Percentiles rank a stretch among this genome's conserved stretches.
Evolutionary conservation across 2,113 vertebrate genomes (phyloP).

Genomic region (Misgurnus mizolepis): DNA sequence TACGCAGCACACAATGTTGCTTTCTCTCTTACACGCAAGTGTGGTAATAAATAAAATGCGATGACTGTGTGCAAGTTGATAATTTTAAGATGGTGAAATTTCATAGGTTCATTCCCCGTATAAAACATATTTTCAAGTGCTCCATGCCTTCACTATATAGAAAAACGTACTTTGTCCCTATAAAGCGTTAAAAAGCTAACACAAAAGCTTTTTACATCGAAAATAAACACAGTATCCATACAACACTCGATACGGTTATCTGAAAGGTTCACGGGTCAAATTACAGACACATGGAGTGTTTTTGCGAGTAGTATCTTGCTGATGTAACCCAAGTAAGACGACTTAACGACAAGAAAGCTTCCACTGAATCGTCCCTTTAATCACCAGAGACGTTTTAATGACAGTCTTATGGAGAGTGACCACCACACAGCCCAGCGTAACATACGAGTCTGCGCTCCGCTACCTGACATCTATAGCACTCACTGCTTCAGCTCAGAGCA

Average conservation of each 20-base stretch:
- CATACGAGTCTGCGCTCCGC: slow-evolving; percentile 22
- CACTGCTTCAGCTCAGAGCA: slow-evolving; percentile 26
- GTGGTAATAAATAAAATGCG: not conserved
- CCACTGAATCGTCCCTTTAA: slow-evolving; percentile 47
- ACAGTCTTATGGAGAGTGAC: slow-evolving; percentile 34
- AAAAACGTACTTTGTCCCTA: no score
- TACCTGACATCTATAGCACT: slow-evolving; percentile 46
- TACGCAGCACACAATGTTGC: slow-evolving; percentile 19
- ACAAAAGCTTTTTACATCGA: not conserved
- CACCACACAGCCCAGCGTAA: slow-evolving; percentile 39
- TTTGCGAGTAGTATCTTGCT: slow-evolving; percentile 37
- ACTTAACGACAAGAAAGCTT: slow-evolving; percentile 53
- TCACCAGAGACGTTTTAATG: slow-evolving; percentile 51
- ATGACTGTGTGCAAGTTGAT: slow-evolving; percentile 2
- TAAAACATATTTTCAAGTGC: no score
- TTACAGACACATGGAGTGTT: slow-evolving; percentile 29
- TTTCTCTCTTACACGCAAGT: not conserved
- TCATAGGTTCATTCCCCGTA: no score
- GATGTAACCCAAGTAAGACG: slow-evolving; percentile 52
- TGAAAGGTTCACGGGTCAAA: slow-evolving; percentile 16
- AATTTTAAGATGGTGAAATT: slow-evolving; percentile 35
- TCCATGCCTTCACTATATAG: no score
- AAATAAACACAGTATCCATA: not conserved
- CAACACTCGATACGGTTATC: slow-evolving; percentile 20
- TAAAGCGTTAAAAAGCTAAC: not conserved